Conservation (phyloP, 2,797 vertebrate genomes). For the Gadopsis marmoratus region DNA sequence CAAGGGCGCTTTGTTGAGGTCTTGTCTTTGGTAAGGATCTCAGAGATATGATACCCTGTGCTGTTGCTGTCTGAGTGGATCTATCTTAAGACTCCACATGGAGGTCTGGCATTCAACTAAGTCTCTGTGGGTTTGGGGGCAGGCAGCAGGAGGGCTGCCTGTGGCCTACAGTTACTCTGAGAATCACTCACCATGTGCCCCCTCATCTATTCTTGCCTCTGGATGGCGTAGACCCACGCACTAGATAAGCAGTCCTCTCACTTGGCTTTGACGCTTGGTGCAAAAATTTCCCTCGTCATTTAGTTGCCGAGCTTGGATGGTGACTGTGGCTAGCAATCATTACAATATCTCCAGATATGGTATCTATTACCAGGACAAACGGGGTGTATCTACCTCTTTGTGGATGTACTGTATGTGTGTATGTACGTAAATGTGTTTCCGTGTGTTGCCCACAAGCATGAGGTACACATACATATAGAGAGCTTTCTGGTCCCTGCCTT, state of each 20-base stretch:
- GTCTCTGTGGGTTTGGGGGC: conserved; percentile 78
- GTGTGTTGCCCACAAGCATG: not conserved
- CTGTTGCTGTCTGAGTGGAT: conserved; percentile 81
- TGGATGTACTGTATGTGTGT: not conserved
- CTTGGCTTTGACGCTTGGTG: conserved; percentile 63
- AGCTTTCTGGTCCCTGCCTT: conserved; percentile 35
- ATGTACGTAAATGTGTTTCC: not conserved
- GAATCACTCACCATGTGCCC: conserved; percentile 70
- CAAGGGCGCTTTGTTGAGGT: conserved; percentile 68
- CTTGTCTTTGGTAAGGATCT: conserved; percentile 83
- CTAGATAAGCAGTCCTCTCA: conserved; percentile 69
- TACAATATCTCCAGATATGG: conserved; percentile 17
- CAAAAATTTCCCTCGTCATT: conserved; percentile 47
- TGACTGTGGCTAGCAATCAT: conserved; percentile 23
- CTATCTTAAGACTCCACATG: conserved; percentile 86
- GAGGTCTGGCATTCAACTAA: conserved; percentile 84
- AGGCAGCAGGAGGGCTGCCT: conserved; percentile 74
- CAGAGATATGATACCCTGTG: conserved; percentile 81
- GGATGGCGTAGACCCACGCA: conserved; percentile 64
- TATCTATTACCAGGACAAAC: conserved; percentile 31
- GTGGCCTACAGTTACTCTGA: conserved; percentile 77
- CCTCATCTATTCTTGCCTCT: conserved; percentile 73
- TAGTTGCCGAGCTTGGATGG: conserved; percentile 17
- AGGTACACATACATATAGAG: not conserved
- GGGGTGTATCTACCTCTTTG: not conserved